These are phyloP conservation scores for Chelonia mydas DNA, from an alignment of 2,797 vertebrate genomes.

Conservation along the genomic window DNA sequence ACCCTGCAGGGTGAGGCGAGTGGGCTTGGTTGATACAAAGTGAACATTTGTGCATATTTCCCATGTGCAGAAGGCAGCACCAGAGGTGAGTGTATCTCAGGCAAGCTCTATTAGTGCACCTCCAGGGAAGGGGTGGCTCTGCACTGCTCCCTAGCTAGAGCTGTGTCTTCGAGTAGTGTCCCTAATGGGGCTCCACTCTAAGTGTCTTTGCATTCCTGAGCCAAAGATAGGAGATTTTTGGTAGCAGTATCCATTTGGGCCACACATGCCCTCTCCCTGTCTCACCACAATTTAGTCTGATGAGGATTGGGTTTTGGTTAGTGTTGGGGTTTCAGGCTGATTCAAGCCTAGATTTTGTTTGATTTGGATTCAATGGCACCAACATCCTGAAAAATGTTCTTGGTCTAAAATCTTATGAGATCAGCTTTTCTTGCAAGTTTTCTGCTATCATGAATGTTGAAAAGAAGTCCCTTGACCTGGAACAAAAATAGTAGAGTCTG, in stretches of 20 bases:
- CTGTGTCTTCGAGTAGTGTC: background rate
- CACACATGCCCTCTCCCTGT: background rate
- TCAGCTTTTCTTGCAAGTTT: background rate
- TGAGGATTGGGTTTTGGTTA: background rate
- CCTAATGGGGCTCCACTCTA: background rate
- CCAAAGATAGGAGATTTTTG: background rate
- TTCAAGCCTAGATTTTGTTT: background rate
- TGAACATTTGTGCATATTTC: rapidly evolving
- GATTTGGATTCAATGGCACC: background rate
- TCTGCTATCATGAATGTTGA: background rate
- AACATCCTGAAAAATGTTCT: background rate
- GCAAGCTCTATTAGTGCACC: background rate
- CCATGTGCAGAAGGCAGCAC: background rate
- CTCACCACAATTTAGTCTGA: background rate
- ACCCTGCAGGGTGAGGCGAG: background rate
- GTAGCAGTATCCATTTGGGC: background rate
- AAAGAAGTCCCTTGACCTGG: background rate
- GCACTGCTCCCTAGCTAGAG: background rate
- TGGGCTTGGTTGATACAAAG: background rate
- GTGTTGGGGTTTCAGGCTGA: background rate
- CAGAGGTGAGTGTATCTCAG: background rate
- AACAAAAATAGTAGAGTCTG: background rate
- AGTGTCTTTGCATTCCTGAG: background rate
- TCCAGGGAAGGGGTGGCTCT: background rate
- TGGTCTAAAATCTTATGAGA: background rate